These are phyloP conservation scores for Natator depressus DNA, from an alignment of 2,113 vertebrate genomes.

Conservation along the genomic window DNA sequence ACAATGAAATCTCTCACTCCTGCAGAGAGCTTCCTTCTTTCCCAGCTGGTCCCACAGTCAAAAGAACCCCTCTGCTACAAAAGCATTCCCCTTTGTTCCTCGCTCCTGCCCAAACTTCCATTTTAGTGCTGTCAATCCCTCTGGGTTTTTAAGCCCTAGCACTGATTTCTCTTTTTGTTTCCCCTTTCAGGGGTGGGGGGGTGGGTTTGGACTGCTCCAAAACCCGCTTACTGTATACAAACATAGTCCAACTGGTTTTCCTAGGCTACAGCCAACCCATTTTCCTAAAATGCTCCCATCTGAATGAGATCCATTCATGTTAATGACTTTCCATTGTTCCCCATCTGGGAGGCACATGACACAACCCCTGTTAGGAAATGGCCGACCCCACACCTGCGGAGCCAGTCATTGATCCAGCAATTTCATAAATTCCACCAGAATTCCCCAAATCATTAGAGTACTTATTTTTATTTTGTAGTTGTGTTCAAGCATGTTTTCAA, in stretches of 20 bases:
- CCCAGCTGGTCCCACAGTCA: background rate
- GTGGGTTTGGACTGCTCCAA: background rate
- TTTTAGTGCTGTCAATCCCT: background rate
- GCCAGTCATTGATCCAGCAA: background rate
- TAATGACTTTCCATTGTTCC: background rate
- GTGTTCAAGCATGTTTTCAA: background rate
- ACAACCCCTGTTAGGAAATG: background rate
- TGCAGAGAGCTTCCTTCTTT: background rate
- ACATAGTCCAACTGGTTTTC: background rate
- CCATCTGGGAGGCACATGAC: background rate
- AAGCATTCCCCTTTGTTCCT: background rate
- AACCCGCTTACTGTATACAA: background rate
- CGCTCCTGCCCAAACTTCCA: background rate
- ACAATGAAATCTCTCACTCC: background rate
- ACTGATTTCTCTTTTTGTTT: background rate
- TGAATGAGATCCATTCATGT: background rate
- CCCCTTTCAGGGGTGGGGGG: background rate
- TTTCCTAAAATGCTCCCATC: background rate
- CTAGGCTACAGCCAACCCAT: background rate
- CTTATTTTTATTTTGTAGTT: background rate
- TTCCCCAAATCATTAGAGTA: background rate
- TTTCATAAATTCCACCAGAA: background rate
- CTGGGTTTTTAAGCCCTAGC: background rate
- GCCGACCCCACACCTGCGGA: background rate
- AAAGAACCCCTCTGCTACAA: background rate